phyloP scores from a whole-genome alignment of 2,113 vertebrate species.

The Tachuris rubrigastra region DNA sequence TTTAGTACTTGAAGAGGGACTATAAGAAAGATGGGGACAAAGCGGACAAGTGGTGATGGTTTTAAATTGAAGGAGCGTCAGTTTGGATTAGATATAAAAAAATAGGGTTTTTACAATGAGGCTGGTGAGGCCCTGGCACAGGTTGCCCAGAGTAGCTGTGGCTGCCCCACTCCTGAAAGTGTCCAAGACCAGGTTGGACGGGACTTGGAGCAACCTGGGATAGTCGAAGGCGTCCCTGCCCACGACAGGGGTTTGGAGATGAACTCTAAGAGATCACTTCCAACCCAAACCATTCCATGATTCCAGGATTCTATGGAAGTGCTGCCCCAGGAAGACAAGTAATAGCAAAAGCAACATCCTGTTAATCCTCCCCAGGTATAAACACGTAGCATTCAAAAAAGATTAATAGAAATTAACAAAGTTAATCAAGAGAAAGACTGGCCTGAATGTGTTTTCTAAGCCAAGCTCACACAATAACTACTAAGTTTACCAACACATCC shows the following conservation, averaged over 20 bases:
- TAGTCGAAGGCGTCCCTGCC: neutral
- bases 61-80: neutral
- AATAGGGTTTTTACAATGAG: neutral
- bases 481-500: neutral
- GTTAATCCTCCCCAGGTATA: neutral
- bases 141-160: fast-evolving
- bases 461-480: neutral
- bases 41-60: neutral
- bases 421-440: neutral
- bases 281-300: neutral
- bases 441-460: neutral
- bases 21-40: neutral
- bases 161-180: neutral
- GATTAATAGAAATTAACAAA: neutral
- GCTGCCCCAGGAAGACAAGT: neutral
- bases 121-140: neutral
- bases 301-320: neutral
- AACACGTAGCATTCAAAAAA: fast-evolving
- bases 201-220: neutral
- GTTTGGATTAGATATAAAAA: neutral
- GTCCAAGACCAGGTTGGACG: fast-evolving
- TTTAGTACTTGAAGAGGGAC: neutral
- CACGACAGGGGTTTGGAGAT: fast-evolving
- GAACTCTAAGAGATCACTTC: neutral
- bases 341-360: neutral